These are phyloP conservation scores for Glyphotaelius pellucidus DNA, from an alignment of 2,888 invertebrate species.

Conservation along the genomic window DNA sequence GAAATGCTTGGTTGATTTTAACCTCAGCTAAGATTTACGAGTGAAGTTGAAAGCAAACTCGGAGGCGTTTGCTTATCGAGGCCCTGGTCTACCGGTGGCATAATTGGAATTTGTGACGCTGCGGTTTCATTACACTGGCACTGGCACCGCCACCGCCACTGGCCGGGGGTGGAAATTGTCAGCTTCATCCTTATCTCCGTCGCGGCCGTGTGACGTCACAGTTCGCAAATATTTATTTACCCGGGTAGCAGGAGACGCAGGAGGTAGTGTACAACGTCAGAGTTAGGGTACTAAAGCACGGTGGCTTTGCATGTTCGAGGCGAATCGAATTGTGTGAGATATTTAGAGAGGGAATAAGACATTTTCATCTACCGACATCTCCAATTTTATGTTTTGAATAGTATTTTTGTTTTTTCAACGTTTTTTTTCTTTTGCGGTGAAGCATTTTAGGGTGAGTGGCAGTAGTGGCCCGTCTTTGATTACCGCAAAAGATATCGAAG, in stretches of 20 bases:
- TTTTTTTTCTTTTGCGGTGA: neutral
- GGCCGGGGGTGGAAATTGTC: conserved; percentile 8
- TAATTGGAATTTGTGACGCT: conserved; percentile 50
- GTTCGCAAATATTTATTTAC: conserved; percentile 46
- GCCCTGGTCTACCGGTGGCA: conserved; percentile 11
- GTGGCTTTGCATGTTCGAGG: neutral
- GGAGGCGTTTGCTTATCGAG: neutral
- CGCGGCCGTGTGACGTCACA: conserved; percentile 8
- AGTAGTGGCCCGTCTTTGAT: neutral
- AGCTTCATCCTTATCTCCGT: neutral
- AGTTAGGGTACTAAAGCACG: neutral
- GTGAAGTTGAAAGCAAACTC: conserved; percentile 36
- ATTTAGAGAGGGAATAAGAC: neutral
- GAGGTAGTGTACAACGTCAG: neutral
- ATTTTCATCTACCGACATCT: neutral
- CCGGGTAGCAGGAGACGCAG: neutral
- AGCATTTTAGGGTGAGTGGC: neutral
- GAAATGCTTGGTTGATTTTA: conserved; percentile 29
- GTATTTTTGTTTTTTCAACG: neutral
- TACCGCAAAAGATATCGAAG: neutral
- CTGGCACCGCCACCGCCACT: conserved; percentile 9
- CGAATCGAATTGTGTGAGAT: neutral
- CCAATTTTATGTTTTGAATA: neutral
- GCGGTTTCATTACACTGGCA: conserved; percentile 48
- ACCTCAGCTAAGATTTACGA: conserved; percentile 48